Conservation (phyloP, 2,113 vertebrate genomes). For the Sigmodon hispidus region DNA sequence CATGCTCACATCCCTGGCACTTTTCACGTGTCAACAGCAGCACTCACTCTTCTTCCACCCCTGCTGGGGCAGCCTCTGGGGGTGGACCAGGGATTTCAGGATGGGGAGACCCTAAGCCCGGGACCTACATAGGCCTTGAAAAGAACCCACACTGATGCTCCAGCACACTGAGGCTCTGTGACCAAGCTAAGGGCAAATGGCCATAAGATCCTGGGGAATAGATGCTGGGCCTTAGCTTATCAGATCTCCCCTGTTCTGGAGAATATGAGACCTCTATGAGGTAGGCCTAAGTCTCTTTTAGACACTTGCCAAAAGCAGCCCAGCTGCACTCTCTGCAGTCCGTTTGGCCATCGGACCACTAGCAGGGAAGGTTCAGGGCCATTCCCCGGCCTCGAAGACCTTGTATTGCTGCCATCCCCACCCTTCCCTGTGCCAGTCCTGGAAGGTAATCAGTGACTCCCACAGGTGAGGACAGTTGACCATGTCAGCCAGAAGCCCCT, state of each 20-base stretch:
- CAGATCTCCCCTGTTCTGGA: neutral
- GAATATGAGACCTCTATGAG: neutral
- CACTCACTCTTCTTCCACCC: conserved; percentile 35
- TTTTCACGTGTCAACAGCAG: conserved; percentile 51
- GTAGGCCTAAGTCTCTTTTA: neutral
- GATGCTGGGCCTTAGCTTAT: neutral
- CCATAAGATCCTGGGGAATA: neutral
- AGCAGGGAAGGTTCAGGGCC: neutral
- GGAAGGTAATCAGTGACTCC: neutral
- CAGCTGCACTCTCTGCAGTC: neutral
- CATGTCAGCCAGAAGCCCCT: neutral
- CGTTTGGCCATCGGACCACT: neutral
- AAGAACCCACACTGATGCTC: neutral
- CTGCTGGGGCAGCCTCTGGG: conserved; percentile 26
- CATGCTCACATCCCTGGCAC: conserved; percentile 50
- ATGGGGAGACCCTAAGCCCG: neutral
- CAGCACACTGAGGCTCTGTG: neutral
- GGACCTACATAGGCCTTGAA: neutral
- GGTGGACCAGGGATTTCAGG: neutral
- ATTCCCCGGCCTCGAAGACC: neutral
- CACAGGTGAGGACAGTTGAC: neutral
- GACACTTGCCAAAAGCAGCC: neutral
- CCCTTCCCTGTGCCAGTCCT: neutral
- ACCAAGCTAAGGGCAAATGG: neutral
- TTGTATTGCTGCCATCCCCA: neutral